These are phyloP conservation scores for Turdus rufiventris DNA, from an alignment of 2,113 vertebrate genomes.

Conservation along the genomic window DNA sequence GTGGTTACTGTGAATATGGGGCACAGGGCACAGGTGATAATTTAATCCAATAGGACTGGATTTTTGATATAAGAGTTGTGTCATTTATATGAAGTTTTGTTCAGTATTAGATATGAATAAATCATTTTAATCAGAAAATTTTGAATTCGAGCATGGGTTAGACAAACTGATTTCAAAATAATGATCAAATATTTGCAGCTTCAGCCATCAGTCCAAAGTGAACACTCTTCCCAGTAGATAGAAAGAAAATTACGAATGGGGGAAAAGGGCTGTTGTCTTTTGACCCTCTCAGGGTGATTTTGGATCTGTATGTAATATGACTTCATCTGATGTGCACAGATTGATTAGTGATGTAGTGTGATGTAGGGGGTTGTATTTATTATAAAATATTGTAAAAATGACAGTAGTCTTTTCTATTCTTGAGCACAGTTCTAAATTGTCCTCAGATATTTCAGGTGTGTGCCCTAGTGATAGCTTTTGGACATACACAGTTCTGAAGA, in stretches of 20 bases:
- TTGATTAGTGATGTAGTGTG: background rate
- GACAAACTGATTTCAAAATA: background rate
- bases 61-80: background rate
- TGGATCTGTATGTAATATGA: background rate
- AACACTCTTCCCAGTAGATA: background rate
- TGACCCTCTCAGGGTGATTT: background rate
- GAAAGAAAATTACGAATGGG: background rate
- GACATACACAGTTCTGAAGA: background rate
- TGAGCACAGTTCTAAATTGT: background rate
- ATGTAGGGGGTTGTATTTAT: background rate
- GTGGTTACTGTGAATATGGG: background rate
- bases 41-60: background rate
- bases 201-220: background rate
- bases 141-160: background rate
- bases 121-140: background rate
- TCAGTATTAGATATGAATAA: background rate
- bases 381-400: background rate
- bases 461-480: background rate
- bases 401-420: background rate
- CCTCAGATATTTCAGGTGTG: background rate
- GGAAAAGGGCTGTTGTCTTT: background rate
- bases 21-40: background rate
- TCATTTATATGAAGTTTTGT: background rate
- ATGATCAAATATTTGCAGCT: background rate
- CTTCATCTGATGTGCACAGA: background rate